Conservation (phyloP, 2,888 invertebrate genomes). For the Phrixothrix hirtus region DNA sequence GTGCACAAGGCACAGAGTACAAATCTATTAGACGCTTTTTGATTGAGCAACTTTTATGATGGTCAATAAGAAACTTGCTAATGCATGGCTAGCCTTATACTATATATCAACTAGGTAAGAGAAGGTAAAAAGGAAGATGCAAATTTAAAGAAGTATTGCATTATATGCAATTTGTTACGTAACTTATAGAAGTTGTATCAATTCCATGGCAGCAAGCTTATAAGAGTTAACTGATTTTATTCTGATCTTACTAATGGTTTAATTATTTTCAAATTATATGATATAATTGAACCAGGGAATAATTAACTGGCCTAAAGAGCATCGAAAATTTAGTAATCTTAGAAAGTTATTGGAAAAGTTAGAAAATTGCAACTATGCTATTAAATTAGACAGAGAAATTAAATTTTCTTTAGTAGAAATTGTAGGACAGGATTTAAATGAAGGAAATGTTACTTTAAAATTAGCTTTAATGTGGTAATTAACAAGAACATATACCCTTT, state of each 20-base stretch:
- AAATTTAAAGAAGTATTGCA: too few relatives aligned
- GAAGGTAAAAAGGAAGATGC: slow-evolving; percentile 92
- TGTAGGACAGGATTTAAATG: slow-evolving; percentile 94
- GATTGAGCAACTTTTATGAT: too few relatives aligned
- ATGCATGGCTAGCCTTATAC: too few relatives aligned
- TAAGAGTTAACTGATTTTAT: slow-evolving; percentile 97
- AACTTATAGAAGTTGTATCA: slow-evolving; percentile 99
- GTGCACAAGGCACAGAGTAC: too few relatives aligned
- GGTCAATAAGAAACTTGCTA: too few relatives aligned
- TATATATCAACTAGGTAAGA: too few relatives aligned
- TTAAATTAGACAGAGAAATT: slow-evolving; percentile 89
- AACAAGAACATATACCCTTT: slow-evolving; percentile 98
- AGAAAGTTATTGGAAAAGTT: slow-evolving; percentile 96
- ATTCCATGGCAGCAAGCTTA: slow-evolving; percentile 96
- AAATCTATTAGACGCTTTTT: too few relatives aligned
- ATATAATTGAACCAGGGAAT: slow-evolving; percentile 95
- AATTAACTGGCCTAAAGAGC: slow-evolving; percentile 92
- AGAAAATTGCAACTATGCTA: slow-evolving; percentile 99
- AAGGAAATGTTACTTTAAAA: slow-evolving; percentile 88
- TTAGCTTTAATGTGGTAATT: slow-evolving; percentile 97
- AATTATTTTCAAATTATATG: slow-evolving; percentile 96
- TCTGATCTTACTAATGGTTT: slow-evolving; percentile 95
- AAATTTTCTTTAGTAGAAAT: slow-evolving; percentile 97
- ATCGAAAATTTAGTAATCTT: slow-evolving; percentile 88
- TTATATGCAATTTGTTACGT: too few relatives aligned